Evolutionary conservation across 2,113 vertebrate species (phyloP), one percentile per base, ranked within the genome.

Genomic region (Micronycteris hirsuta): DNA sequence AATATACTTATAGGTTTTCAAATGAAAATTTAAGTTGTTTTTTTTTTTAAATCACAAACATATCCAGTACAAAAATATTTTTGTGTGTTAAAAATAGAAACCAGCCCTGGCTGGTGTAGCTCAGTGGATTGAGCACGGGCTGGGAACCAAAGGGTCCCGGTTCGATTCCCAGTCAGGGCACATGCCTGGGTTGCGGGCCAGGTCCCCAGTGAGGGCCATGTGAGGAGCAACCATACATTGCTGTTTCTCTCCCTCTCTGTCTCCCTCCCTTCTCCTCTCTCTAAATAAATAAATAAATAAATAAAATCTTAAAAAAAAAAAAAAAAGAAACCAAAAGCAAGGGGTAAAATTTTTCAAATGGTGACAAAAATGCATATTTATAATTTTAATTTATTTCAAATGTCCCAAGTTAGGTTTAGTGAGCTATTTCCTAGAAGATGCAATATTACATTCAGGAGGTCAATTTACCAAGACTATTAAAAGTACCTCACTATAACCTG

Each of bases 311-410:
- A n/a, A n/a, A n/a, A n/a, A n/a, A n/a, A n/a, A n/a, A n/a, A 41
- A 71, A 97, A 88, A 78, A 2, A 47, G 47, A 96, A 89, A 74
- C 20, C 63, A 67, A 70, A 92, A 73, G 52, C 38, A 65, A 86
- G 49, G 26, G 45, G 20, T 77, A 61, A 71, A 74, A 36, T 45
- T 11, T 78, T 76, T 67, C 54, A 45, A 92, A 74, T 33, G 17
- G 10, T 85, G 24, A 63, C 4, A 61, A 52, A 89, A 70, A 49
- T 36, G 61, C 19, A 4, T 68, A 76, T 58, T 52, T 15, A 67
- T 16, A 88, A 56, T 56, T 94, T 41, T 47, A 92, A 74, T 14
- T 63, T 78, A 78, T 28, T 94, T 95, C 45, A 45, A 45, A 71
- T 84, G 83, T 84, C 28, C 56, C 58, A 87, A 71, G 73, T 73